Conservation (phyloP, 2,888 invertebrate genomes). For the Steinernema hermaphroditum region DNA sequence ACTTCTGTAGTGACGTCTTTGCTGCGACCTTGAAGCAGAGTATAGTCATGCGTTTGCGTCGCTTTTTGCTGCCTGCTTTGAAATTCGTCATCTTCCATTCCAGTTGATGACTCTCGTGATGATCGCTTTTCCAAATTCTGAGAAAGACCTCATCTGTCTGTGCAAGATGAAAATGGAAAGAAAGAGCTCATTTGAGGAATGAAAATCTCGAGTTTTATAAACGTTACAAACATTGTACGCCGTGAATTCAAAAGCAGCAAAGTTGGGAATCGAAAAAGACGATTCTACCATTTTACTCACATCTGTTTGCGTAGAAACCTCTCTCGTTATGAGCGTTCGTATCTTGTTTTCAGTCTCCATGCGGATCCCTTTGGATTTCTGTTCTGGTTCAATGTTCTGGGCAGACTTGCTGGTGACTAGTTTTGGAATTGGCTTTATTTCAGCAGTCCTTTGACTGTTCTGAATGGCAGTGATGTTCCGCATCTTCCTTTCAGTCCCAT, state of each 20-base stretch:
- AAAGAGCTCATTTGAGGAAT: too few species aligned
- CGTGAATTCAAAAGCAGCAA: too few species aligned
- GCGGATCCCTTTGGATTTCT: background rate
- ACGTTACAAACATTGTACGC: too few species aligned
- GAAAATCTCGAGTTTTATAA: too few species aligned
- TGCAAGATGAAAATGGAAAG: too few species aligned
- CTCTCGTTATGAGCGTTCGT: background rate
- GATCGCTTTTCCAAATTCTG: slow-evolving; percentile 22
- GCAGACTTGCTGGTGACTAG: background rate
- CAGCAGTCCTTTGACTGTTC: background rate
- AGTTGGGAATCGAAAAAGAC: too few species aligned
- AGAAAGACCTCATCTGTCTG: background rate
- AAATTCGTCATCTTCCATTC: slow-evolving; percentile 14
- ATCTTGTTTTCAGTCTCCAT: background rate
- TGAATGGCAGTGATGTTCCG: slow-evolving; percentile 21
- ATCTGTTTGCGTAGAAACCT: slow-evolving; percentile 13
- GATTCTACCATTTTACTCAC: too few species aligned
- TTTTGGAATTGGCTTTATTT: slow-evolving; percentile 24
- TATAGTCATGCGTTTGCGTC: slow-evolving; percentile 11
- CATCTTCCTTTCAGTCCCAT: slow-evolving; percentile 4
- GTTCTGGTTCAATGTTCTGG: background rate
- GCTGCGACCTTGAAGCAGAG: slow-evolving; percentile 18
- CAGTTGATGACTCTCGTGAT: slow-evolving; percentile 18
- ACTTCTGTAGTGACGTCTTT: slow-evolving; percentile 15
- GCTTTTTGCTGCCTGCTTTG: slow-evolving; percentile 11